phyloP scores from a whole-genome alignment of 2,113 vertebrate genomes.

The Spermophilus dauricus region DNA sequence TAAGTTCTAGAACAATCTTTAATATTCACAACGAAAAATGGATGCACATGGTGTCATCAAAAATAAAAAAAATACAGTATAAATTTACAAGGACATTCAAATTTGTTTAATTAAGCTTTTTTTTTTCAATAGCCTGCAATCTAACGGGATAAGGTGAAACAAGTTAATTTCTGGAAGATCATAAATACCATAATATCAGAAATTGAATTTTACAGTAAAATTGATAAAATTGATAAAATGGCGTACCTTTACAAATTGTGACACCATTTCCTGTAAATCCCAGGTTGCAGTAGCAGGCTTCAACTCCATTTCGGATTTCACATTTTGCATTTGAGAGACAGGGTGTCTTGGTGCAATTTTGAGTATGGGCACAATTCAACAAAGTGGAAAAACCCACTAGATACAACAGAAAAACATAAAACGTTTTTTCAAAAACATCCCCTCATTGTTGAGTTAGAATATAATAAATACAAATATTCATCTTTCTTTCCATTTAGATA shows the following conservation, averaged over 20 bases:
- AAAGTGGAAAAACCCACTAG: constrained; percentile 88
- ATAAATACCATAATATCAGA: background rate
- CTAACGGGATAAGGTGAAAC: background rate
- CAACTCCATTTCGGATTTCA: constrained; percentile 85
- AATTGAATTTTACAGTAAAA: background rate
- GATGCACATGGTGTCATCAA: background rate
- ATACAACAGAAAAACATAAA: constrained; percentile 64
- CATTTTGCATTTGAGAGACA: constrained; percentile 89
- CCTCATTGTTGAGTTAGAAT: background rate
- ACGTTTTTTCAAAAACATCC: background rate
- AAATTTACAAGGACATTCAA: background rate
- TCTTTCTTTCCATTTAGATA: background rate
- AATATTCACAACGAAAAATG: background rate
- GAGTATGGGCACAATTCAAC: constrained; percentile 83
- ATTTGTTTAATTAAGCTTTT: background rate
- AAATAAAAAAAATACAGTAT: background rate
- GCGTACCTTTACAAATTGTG: constrained; percentile 87
- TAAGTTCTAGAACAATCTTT: background rate
- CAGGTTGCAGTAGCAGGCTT: constrained; percentile 88
- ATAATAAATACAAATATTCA: background rate
- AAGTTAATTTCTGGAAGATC: background rate
- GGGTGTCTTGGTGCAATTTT: constrained; percentile 85
- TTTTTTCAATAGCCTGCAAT: background rate
- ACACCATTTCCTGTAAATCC: constrained; percentile 90
- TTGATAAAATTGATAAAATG: constrained; percentile 8